Percentiles rank a stretch among this genome's conserved stretches.
Conservation (phyloP, 2,113 vertebrate species). For the Haemorhous mexicanus region DNA sequence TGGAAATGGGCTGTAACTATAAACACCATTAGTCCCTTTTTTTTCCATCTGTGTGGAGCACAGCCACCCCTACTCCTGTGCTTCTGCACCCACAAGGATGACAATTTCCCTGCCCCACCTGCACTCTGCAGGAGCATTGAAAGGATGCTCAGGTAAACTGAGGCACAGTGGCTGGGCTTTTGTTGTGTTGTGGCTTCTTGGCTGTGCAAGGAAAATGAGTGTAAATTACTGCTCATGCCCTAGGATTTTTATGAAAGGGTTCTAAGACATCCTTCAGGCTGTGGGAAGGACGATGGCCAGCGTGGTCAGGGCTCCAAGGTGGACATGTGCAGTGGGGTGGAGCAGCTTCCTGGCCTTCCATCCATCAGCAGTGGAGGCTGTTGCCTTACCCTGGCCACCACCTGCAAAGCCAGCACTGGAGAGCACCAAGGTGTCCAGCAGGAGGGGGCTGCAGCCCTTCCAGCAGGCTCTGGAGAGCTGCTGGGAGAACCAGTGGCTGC, state of each 20-base stretch:
- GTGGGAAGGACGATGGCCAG: neutral
- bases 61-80: neutral
- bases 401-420: fast-evolving
- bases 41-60: neutral
- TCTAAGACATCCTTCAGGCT: neutral
- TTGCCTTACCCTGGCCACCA: neutral
- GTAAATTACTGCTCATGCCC: neutral
- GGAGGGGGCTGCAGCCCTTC: neutral
- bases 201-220: neutral
- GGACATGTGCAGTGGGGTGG: too few relatives aligned
- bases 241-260: neutral
- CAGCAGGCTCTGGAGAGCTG: neutral
- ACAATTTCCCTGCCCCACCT: neutral
- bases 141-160: neutral
- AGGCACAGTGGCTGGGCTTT: neutral
- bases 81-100: neutral
- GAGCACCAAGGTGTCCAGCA: fast-evolving
- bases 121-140: fast-evolving
- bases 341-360: neutral
- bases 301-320: neutral
- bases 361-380: neutral
- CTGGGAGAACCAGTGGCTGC: neutral
- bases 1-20: conserved; percentile 2
- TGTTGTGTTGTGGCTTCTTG: neutral
- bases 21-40: conserved; percentile 21